Base-by-base conservation (phyloP, 2,888 invertebrate genomes). In the Seira sanloemensis region DNA sequence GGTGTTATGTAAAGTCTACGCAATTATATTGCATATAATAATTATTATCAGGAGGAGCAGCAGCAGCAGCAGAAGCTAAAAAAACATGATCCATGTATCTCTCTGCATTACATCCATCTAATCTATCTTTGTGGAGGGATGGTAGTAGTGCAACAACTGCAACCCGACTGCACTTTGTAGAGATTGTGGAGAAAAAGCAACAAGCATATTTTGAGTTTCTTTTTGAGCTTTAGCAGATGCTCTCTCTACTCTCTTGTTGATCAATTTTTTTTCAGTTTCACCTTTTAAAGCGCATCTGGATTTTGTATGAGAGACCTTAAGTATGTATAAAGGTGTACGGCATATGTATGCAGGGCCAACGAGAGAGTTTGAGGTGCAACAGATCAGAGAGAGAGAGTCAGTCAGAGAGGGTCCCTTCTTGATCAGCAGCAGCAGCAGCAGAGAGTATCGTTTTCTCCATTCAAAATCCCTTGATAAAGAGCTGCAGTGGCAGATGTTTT, bases 401-500 rank as follows among this genome's bases (percentile, higher is more conserved):
- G n/a, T 37, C 37, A 4, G 12, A 4, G 37, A 37, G 4, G 18
- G n/a, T 58, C 58, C 58, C 58, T 58, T 58, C n/a, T n/a, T n/a
- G n/a, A n/a, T n/a, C n/a, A n/a, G n/a, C n/a, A n/a, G n/a, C n/a
- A n/a, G n/a, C n/a, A n/a, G n/a, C n/a, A n/a, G n/a, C 18, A 18
- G 18, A 58, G n/a, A 58, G n/a, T 58, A 7, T 58, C 58, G 2
- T n/a, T 58, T 58, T 18, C 2, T 9, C 58, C 18, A 18, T n/a
- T 58, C 9, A 58, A 58, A 9, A 58, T 4, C n/a, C n/a, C 58
- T n/a, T n/a, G n/a, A n/a, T n/a, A n/a, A n/a, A n/a, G n/a, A n/a
- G n/a, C n/a, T 37, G 69, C 46, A 82, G 77, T 27, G 71, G 83
- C 83, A 83, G 83, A 83, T 83, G 83, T 83, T 83, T 78, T 73